Percentiles rank a stretch among this genome's conserved stretches.
Conservation (phyloP, 2,113 vertebrate species). For the Cyprinus carpio region DNA sequence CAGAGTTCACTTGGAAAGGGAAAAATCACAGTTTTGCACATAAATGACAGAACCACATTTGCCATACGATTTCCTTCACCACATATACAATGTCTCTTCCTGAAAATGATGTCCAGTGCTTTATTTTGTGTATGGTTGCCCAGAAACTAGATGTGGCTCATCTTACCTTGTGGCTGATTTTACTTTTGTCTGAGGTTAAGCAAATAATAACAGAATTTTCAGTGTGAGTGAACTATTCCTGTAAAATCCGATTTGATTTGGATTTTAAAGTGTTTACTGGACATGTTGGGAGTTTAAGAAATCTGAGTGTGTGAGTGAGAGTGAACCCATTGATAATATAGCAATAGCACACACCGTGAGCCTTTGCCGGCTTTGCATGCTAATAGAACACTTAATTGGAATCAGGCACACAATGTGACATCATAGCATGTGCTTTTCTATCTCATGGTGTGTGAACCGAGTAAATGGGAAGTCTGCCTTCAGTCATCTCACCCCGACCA, state of each 20-base stretch:
- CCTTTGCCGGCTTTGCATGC: constrained; percentile 68
- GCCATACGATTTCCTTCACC: neutral
- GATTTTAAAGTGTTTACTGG: neutral
- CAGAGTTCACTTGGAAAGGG: neutral
- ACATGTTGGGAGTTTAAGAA: neutral
- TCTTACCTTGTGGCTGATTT: constrained; percentile 1
- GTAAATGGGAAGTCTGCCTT: constrained; percentile 74
- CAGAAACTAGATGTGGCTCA: constrained; percentile 3
- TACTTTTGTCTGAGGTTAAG: constrained; percentile 24
- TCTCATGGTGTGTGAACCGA: constrained; percentile 67
- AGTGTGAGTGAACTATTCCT: neutral
- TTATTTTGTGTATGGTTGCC: constrained; percentile 1
- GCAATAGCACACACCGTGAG: constrained; percentile 53
- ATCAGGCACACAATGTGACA: constrained; percentile 79
- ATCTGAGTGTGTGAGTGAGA: neutral
- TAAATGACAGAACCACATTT: neutral
- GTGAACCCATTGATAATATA: neutral
- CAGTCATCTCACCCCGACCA: constrained; percentile 65
- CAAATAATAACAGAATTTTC: constrained; percentile 17
- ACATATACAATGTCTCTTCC: neutral
- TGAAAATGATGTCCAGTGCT: neutral
- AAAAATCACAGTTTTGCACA: neutral
- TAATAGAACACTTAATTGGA: constrained; percentile 73
- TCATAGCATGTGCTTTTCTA: constrained; percentile 63
- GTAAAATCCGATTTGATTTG: neutral